Percentiles rank a stretch among this genome's conserved stretches.
phyloP scores from a whole-genome alignment of 2,797 vertebrate species.

The Perodicticus potto region DNA sequence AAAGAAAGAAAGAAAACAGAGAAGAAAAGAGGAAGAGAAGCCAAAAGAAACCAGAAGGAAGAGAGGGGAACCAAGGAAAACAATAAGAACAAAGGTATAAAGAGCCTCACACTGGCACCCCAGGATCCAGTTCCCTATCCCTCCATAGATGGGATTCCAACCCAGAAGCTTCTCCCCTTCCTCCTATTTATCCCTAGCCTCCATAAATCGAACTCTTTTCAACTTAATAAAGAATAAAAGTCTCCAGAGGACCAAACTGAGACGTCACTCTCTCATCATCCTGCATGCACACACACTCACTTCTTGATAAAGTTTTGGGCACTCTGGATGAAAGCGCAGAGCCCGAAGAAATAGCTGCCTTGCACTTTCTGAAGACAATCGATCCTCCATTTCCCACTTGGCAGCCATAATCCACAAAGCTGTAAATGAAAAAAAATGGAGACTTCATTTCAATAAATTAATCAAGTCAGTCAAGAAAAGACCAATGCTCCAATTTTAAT shows the following conservation, averaged over 20 bases:
- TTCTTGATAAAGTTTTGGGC: slow-evolving; percentile 96
- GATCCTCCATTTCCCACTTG: slow-evolving; percentile 98
- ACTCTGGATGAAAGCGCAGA: slow-evolving; percentile 96
- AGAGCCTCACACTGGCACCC: not conserved
- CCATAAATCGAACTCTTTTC: not conserved
- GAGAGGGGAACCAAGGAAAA: not conserved
- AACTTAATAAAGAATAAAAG: not conserved
- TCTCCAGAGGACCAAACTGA: not conserved
- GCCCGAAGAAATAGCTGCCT: slow-evolving; percentile 97
- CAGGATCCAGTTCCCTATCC: not conserved
- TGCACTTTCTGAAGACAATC: slow-evolving; percentile 94
- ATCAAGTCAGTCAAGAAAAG: not conserved
- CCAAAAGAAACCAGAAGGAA: not conserved
- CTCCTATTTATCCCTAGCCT: not conserved
- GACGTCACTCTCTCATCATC: not conserved
- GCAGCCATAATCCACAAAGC: slow-evolving; percentile 99
- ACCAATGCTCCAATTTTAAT: slow-evolving; percentile 19
- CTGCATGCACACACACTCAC: slow-evolving; percentile 85
- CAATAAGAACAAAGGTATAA: not conserved
- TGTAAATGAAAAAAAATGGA: slow-evolving; percentile 78
- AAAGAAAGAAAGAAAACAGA: not conserved
- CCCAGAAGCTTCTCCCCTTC: not conserved
- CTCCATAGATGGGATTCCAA: not conserved
- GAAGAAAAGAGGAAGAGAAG: not conserved
- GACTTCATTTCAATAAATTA: slow-evolving; percentile 40